Conservation (phyloP, 2,888 invertebrate species). For the Conistra vaccinii region DNA sequence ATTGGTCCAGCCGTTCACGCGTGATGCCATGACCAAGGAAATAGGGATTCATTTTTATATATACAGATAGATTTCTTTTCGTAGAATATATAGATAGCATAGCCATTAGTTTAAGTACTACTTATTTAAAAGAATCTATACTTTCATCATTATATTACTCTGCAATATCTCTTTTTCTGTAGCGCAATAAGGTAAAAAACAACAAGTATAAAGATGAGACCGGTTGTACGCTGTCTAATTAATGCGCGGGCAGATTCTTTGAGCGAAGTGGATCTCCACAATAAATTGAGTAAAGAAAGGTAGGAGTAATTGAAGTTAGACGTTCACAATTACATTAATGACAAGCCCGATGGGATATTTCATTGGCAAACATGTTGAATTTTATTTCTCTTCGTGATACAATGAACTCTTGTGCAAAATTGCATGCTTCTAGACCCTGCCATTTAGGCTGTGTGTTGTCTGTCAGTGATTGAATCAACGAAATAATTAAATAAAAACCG, state of each 20-base stretch:
- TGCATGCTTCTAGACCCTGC: neutral
- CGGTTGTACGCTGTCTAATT: conserved; percentile 24
- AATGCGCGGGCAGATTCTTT: conserved; percentile 46
- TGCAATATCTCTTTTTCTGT: neutral
- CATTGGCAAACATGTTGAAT: neutral
- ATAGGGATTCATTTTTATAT: too few relatives aligned
- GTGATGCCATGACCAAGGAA: too few relatives aligned
- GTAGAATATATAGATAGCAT: too few relatives aligned
- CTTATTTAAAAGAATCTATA: too few relatives aligned
- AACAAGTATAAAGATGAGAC: neutral
- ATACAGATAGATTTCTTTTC: too few relatives aligned
- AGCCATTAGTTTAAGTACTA: too few relatives aligned
- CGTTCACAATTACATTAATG: neutral
- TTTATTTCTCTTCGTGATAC: neutral
- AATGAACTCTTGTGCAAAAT: neutral
- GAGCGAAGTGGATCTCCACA: conserved; percentile 5
- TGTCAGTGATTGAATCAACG: neutral
- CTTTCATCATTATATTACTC: neutral
- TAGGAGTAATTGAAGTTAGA: neutral
- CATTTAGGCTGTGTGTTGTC: neutral
- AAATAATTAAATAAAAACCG: neutral
- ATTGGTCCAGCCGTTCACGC: too few relatives aligned
- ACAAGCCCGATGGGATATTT: neutral
- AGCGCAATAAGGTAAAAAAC: neutral
- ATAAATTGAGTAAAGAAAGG: conserved; percentile 32